Evolutionary conservation across 2,797 vertebrate genomes (phyloP), one percentile per base, ranked within the genome.

Genomic region (Microhierax caerulescens): DNA sequence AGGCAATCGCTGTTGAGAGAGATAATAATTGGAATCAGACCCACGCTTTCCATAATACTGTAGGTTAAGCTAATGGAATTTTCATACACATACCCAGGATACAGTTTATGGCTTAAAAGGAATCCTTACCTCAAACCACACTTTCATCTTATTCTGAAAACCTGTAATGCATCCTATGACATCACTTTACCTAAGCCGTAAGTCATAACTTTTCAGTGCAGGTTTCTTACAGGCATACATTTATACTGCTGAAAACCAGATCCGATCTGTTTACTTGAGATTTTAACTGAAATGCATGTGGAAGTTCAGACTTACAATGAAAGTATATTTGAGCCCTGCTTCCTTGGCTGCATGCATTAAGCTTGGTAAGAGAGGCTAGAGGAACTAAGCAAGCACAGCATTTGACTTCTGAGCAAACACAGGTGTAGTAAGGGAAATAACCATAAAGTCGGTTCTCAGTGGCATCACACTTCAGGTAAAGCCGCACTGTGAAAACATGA

Each of bases 1-100:
- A 65, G 98, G 98, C 75, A 99, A 95, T 95, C 98, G 97, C 98
- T 98, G 93, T 53, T 73, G 75, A 84, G 32, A 91, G 37, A 97
- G 60, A 93, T 5, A 72, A 80, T 90, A 94, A 67, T 2, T 45
- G 79, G 56, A 22, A 39, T 86, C 41, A 82, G 54, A 27, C 69
- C 90, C 64, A 65, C 36, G 45, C 10, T 72, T 88, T 85, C 77
- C 73, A 4, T 13, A 78, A 19, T 15, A 51, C 23, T 48, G 18
- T 20, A 64, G 43, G 36, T 19, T 72, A 84, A 37, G 51, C 45
- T 18, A 11, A 47, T 14, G 34, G 17, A 64, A 69, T 68, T 64
- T 82, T 54, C 68, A 78, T 36, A 77, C 30, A 32, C 30, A 32
- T n/a, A 72, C 7, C n/a, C 57, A 69, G 48, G 53, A 79, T 48